Base-by-base conservation (phyloP, 2,797 vertebrate species). In the Manis javanica region DNA sequence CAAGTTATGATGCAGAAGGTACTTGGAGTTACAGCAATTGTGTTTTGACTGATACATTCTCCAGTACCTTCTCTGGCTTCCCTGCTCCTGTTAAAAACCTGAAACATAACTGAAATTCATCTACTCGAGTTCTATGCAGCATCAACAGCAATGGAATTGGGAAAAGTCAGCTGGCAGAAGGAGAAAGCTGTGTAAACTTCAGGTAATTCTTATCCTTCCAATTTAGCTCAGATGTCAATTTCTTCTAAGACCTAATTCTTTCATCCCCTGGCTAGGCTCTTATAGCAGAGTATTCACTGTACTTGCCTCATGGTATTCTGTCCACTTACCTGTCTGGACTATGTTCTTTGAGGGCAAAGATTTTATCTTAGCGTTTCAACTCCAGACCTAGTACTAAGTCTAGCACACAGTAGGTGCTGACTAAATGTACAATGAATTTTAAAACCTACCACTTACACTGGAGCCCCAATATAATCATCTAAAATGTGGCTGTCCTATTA, bases 191-290 rank as follows among this genome's bases (percentile, higher is more conserved):
- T 55, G 31, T 81, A 87, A 84, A 81, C 37, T 31, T 74, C 18
- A 34, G 23, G 57, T 92, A 95, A 93, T 89, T 77, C 49, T 89
- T 71, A 78, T 75, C 74, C 57, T 83, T 89, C 84, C 93, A 82
- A 63, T 63, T 75, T 92, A 82, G 85, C 49, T 88, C 68, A 87
- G 42, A 82, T 63, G 19, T 84, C 68, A 96, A 81, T 61, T 69
- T 88, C 37, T 77, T 71, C n/a, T 51, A 90, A 5, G 75, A 39
- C 53, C 68, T 14, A 85, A 92, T 46, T 85, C 91, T 51, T 83
- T 75, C 75, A 55, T 74, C 75, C 42, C 16, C 55, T 78, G 74
- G 85, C 24, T 16, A 83, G 72, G 84, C 34, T 55, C 57, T 68
- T 85, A 77, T 0, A 85, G 51, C 37, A 81, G 5, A 75, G 26